phyloP scores from a whole-genome alignment of 2,797 vertebrate genomes.

The Sebastolobus alascanus region DNA sequence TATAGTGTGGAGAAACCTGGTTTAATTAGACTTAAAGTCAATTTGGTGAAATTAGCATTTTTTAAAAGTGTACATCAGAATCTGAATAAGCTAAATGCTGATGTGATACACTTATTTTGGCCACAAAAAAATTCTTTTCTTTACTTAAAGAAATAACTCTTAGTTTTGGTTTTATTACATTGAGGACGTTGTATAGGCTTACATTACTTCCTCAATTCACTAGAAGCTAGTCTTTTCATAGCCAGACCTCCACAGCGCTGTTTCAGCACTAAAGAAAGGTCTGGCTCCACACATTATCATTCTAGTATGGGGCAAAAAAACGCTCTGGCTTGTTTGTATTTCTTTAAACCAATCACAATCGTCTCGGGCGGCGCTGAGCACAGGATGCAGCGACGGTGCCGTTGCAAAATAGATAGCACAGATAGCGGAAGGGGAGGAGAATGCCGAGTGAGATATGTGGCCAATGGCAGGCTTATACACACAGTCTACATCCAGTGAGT shows the following conservation, averaged over 20 bases:
- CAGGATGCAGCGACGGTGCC: background rate
- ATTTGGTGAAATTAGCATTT: background rate
- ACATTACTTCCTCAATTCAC: background rate
- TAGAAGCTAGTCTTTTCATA: background rate
- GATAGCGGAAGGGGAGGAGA: background rate
- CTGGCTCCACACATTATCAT: background rate
- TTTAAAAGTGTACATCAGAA: background rate
- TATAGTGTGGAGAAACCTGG: background rate
- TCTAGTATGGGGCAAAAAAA: background rate
- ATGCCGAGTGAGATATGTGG: background rate
- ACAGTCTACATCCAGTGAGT: background rate
- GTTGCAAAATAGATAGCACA: background rate
- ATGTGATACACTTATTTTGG: background rate
- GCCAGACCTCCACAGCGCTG: background rate
- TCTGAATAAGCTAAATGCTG: background rate
- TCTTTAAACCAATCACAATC: background rate
- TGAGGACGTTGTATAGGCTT: background rate
- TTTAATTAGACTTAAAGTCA: background rate
- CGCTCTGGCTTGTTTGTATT: background rate
- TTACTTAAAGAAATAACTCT: rapidly evolving
- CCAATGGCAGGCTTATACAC: background rate
- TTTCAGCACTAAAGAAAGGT: background rate
- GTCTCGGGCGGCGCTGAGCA: too few relatives aligned
- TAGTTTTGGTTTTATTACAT: background rate
- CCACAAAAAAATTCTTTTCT: too few relatives aligned